Evolutionary conservation across 1,140 invertebrate species (phyloP), one percentile per base, ranked within the genome.

Genomic region (Calephelis nemesis): DNA sequence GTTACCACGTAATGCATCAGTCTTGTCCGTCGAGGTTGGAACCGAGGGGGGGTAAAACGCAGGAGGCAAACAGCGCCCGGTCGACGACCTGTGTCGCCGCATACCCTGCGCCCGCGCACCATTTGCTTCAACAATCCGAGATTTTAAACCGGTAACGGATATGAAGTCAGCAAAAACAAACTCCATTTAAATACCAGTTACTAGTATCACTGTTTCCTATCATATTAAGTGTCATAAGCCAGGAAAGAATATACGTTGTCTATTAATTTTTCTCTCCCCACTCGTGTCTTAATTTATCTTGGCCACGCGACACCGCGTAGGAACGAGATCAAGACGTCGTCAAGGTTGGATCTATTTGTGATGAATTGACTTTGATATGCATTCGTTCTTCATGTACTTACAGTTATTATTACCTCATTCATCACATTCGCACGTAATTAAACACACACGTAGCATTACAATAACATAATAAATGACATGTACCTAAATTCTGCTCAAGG

Each of bases 321-420:
- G 79, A 87, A 85, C 83, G 80, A 78, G 80, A 87, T 84, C 83
- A 88, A 89, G 83, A 84, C 84, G 84, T 82, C 77, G 81, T 77
- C 86, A 91, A 91, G 87, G 88, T 78, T 87, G 77, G 81, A 91
- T 87, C 85, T 79, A 91, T 91, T 88, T 86, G 74, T 83, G 78
- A 88, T 81, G 78, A 83, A 87, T 87, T 87, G 82, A 79, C 81
- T 60, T 40, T 60, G 19, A 60, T 60, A 60, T 60, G 54, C 54
- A 60, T 7, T 19, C 54, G 39, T 60, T 79, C 73, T 77, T 76
- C 60, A 62, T 69, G 40, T 69, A 60, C 11, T 8, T 60, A 65
- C 8, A 62, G 65, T 65, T 71, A 45, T 65, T 71, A 45, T 45
- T 45, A 45, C 8, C 42, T 9, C 74, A 77, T 75, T 74, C 73